A percentile compares a stretch with the other conserved stretches of the same genome.
Evolutionary conservation across 1,140 invertebrate genomes (phyloP).

Genomic region (Stegodyphus mimosarum): DNA sequence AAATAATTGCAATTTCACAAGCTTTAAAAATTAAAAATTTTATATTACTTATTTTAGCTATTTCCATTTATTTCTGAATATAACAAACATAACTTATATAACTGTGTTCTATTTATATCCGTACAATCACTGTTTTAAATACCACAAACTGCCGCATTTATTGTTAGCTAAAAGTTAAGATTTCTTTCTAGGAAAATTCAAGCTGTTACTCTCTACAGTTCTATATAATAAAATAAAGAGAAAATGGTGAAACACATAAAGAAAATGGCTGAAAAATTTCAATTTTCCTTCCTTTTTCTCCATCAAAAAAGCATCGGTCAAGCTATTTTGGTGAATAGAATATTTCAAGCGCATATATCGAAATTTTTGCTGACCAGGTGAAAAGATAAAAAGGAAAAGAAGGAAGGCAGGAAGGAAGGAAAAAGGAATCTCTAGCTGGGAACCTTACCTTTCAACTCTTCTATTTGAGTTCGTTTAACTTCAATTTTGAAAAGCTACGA

Average conservation of each 20-base stretch:
- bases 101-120: too few species aligned
- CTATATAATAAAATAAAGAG: too few species aligned
- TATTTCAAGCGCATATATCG: constrained; percentile 35
- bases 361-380: constrained; percentile 33
- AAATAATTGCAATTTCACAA: too few species aligned
- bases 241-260: not conserved
- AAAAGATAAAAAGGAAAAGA: constrained; percentile 16
- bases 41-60: too few species aligned
- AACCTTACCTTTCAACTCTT: not conserved
- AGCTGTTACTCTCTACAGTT: too few species aligned
- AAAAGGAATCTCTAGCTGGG: constrained; percentile 4
- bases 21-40: too few species aligned
- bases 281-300: constrained; percentile 13
- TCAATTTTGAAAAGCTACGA: constrained; percentile 18
- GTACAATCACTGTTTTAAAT: too few species aligned
- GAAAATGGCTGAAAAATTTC: constrained; percentile 19
- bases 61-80: too few species aligned
- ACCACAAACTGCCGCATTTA: too few species aligned
- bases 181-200: too few species aligned
- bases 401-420: not conserved
- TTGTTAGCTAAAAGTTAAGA: too few species aligned
- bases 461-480: constrained; percentile 39
- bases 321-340: constrained; percentile 30
- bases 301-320: constrained; percentile 38
- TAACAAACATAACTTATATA: too few species aligned